A percentile compares a stretch with the other conserved stretches of the same genome.
These are phyloP conservation scores for Rhinopomastus cyanomelas DNA, from an alignment of 2,113 vertebrate genomes.

Conservation along the genomic window DNA sequence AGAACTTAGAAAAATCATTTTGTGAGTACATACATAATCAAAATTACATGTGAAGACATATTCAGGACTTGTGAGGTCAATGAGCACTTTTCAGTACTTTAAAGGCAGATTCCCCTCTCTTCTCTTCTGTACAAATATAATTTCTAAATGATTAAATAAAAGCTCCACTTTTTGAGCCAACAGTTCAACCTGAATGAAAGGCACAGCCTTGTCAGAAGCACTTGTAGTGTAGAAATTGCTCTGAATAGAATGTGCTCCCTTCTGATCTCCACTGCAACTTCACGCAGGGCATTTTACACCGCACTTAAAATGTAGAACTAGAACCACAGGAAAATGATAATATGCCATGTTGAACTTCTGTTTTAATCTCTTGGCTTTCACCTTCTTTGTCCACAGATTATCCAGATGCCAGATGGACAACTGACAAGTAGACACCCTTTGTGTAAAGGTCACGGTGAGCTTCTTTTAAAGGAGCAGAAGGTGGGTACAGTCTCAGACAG, in stretches of 20 bases:
- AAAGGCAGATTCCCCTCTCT: background rate
- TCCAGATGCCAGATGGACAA: background rate
- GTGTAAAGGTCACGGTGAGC: background rate
- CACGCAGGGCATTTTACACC: background rate
- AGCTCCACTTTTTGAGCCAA: background rate
- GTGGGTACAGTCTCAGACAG: background rate
- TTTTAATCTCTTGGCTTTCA: background rate
- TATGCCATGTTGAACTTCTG: background rate
- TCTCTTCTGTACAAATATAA: background rate
- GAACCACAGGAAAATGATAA: background rate
- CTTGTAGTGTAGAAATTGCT: background rate
- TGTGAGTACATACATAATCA: background rate
- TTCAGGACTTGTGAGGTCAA: background rate
- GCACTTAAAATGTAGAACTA: background rate
- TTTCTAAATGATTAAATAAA: constrained; percentile 1
- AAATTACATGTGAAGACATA: background rate
- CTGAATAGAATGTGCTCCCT: background rate
- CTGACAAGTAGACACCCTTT: background rate
- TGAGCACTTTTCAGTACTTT: background rate
- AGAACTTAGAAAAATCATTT: background rate
- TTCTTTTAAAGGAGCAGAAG: background rate
- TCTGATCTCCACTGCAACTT: background rate
- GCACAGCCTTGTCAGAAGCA: background rate
- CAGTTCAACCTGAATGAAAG: background rate
- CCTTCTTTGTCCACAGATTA: background rate